Percentiles rank a stretch among this genome's conserved stretches.
phyloP scores from a whole-genome alignment of 2,113 vertebrate genomes.

The Ramphastos sulfuratus region DNA sequence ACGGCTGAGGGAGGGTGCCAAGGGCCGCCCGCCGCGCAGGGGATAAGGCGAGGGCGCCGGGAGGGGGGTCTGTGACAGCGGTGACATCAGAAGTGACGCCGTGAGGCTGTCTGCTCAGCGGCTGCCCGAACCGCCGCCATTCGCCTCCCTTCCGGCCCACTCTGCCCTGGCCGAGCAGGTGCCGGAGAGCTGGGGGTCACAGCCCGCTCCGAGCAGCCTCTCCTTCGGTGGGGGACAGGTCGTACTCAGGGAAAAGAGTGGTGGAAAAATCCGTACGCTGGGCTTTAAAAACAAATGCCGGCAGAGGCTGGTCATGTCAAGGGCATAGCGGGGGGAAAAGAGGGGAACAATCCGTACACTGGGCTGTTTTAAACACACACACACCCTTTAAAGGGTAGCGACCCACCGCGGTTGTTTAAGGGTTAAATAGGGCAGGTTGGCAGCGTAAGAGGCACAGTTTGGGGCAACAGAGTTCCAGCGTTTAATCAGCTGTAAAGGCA shows the following conservation, averaged over 20 bases:
- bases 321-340: neutral
- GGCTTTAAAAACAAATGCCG: no score
- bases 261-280: neutral
- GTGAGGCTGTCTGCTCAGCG: no score
- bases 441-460: no score
- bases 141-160: neutral
- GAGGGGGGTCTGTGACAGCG: neutral
- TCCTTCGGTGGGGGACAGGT: fast-evolving
- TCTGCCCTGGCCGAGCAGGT: neutral
- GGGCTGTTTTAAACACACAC: no score
- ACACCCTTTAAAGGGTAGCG: no score
- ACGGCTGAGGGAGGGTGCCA: no score
- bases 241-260: neutral
- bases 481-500: neutral
- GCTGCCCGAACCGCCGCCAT: neutral
- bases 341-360: neutral
- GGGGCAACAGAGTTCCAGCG: no score
- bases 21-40: no score
- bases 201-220: neutral
- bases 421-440: neutral
- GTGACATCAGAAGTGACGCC: neutral
- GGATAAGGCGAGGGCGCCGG: neutral
- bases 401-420: neutral
- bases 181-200: neutral
- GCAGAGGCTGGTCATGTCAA: no score